Evolutionary conservation across 92 coral and sea anemone genomes (phyloP).

Genomic region (Actinostola sp.): DNA sequence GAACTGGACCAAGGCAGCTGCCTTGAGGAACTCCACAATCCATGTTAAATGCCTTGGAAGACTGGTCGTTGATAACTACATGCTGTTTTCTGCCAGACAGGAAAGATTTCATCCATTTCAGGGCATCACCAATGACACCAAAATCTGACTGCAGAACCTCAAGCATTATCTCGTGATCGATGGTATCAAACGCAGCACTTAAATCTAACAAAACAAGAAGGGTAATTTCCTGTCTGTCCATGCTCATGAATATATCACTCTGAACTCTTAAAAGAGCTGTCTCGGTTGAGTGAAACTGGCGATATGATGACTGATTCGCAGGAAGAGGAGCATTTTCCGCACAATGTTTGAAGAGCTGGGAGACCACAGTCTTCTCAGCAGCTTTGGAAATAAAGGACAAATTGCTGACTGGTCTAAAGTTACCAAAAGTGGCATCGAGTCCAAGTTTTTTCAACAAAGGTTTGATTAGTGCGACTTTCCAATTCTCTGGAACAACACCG

Average conservation of each 20-base stretch:
- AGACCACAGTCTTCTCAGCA: no score
- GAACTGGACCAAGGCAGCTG: no score
- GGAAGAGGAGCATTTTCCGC: conserved; percentile 23
- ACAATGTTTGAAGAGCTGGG: no score
- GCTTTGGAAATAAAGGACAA: no score
- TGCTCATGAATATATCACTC: conserved; percentile 29
- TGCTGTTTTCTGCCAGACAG: neutral
- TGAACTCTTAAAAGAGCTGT: conserved; percentile 29
- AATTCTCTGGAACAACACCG: conserved; percentile 35
- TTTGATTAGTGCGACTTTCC: conserved; percentile 42
- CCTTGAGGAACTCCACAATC: neutral
- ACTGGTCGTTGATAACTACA: neutral
- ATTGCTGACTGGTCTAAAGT: no score
- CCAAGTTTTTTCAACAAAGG: conserved; percentile 43
- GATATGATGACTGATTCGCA: conserved; percentile 41
- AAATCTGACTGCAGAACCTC: neutral
- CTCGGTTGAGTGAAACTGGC: conserved; percentile 37
- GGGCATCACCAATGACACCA: conserved; percentile 5
- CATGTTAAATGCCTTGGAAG: neutral
- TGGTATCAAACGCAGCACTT: no score
- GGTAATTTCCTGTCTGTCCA: conserved; percentile 43
- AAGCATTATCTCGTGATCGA: neutral
- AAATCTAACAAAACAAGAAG: conserved; percentile 27
- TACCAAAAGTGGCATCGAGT: no score
- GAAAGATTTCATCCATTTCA: neutral